Percentiles rank a stretch among this genome's conserved stretches.
These are phyloP conservation scores for Entomobrya multifasciata DNA, from an alignment of 2,888 invertebrate genomes.

Conservation along the genomic window DNA sequence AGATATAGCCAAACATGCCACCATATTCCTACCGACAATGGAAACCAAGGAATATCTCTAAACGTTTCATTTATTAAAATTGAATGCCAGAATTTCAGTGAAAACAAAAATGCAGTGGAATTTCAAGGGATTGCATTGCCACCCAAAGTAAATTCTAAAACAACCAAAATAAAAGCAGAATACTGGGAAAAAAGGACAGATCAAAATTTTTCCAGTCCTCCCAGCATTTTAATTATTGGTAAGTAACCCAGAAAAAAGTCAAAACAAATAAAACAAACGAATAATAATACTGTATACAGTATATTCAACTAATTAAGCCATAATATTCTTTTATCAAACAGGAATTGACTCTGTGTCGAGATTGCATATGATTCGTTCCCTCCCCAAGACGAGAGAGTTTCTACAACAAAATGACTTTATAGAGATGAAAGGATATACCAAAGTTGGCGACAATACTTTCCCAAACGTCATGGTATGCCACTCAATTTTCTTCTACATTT, in stretches of 20 bases:
- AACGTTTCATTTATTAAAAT: constrained; percentile 72
- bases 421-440: constrained; percentile 87
- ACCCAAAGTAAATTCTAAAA: constrained; percentile 59
- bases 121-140: constrained; percentile 67
- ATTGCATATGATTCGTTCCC: constrained; percentile 88
- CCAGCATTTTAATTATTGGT: constrained; percentile 78
- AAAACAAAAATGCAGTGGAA: constrained; percentile 62
- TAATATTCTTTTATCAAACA: constrained; percentile 81
- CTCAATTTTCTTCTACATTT: too few species aligned
- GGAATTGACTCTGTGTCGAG: constrained; percentile 94
- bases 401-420: constrained; percentile 87
- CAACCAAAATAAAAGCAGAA: constrained; percentile 60
- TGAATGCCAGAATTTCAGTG: constrained; percentile 72
- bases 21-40: constrained; percentile 42
- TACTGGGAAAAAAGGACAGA: constrained; percentile 69
- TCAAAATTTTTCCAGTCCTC: too few species aligned
- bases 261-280: too few species aligned
- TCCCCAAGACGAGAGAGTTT: constrained; percentile 87
- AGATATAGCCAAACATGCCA: constrained; percentile 66
- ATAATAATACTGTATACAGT: too few species aligned
- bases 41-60: constrained; percentile 37
- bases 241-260: too few species aligned
- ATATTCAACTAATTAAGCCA: too few species aligned
- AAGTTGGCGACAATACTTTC: constrained; percentile 90
- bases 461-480: constrained; percentile 94